phyloP scores from a whole-genome alignment of 2,113 vertebrate genomes.

The Forbesichthys agassizii region DNA sequence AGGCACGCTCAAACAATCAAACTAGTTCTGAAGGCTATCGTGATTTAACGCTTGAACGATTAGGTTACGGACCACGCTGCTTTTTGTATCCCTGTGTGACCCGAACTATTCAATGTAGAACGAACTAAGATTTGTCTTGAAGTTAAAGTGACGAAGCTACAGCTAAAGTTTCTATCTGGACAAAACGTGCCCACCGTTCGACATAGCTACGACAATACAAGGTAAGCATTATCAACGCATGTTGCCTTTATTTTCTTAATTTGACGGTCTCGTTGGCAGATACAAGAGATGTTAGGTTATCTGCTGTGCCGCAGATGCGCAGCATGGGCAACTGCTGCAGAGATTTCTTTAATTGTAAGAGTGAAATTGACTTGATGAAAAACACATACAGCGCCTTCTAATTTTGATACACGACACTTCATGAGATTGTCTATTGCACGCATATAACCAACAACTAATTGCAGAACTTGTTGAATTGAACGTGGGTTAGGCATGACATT shows the following conservation, averaged over 20 bases:
- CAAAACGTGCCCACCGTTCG: constrained; percentile 53
- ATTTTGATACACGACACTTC: background rate
- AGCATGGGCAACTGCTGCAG: constrained; percentile 29
- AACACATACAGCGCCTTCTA: no score
- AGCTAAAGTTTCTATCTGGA: constrained; percentile 54
- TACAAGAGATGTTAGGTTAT: background rate
- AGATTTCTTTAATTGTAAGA: no score
- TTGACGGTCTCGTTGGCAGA: background rate
- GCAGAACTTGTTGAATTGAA: background rate
- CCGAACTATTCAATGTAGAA: background rate
- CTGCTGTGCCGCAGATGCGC: constrained; percentile 15
- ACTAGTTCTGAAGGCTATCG: constrained; percentile 65
- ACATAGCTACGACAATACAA: constrained; percentile 53
- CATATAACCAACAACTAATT: background rate
- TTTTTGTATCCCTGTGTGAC: background rate
- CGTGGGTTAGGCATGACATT: no score
- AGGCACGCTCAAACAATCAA: constrained; percentile 48
- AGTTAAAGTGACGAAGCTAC: background rate
- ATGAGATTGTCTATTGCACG: background rate
- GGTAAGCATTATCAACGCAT: constrained; percentile 45
- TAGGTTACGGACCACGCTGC: constrained; percentile 27
- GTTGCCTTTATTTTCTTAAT: background rate
- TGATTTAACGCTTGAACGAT: constrained; percentile 52
- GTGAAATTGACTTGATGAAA: no score
- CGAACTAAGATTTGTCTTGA: background rate